These are phyloP conservation scores for Apodemus speciosus DNA, from an alignment of 2,113 vertebrate genomes.

Conservation along the genomic window DNA sequence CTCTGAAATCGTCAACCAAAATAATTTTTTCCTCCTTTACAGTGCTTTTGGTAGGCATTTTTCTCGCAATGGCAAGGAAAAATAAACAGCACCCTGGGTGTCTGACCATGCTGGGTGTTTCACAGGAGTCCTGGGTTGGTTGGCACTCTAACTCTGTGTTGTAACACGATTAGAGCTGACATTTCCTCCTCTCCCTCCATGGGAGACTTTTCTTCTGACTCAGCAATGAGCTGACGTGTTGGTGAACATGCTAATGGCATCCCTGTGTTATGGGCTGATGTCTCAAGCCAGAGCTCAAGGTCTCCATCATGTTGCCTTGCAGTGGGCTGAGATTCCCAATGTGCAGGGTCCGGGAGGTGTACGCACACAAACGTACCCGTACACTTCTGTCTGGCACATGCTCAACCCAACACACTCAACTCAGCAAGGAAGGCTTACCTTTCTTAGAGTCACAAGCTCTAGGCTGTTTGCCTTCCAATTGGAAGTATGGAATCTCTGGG, in stretches of 20 bases:
- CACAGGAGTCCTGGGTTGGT: background rate
- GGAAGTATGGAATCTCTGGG: rapidly evolving
- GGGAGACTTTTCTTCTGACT: background rate
- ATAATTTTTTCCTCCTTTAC: background rate
- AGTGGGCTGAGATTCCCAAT: background rate
- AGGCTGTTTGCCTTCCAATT: rapidly evolving
- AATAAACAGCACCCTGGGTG: background rate
- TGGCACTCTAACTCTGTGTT: no score
- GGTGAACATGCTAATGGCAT: background rate
- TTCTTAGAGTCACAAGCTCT: background rate
- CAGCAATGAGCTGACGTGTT: background rate
- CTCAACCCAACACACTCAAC: background rate
- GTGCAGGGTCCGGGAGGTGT: background rate
- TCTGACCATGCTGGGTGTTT: background rate
- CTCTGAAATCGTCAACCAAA: background rate
- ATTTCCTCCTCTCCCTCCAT: background rate
- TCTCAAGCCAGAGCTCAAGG: background rate
- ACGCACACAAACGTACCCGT: rapidly evolving
- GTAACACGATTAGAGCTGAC: background rate
- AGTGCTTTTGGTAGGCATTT: background rate
- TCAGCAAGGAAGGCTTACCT: constrained; percentile 59
- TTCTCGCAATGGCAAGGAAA: background rate
- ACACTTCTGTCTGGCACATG: background rate
- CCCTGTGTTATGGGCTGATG: background rate
- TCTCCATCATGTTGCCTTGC: background rate